A percentile compares a stretch with the other conserved stretches of the same genome.
phyloP scores from a whole-genome alignment of 2,113 vertebrate genomes.

The Myotis davidii region DNA sequence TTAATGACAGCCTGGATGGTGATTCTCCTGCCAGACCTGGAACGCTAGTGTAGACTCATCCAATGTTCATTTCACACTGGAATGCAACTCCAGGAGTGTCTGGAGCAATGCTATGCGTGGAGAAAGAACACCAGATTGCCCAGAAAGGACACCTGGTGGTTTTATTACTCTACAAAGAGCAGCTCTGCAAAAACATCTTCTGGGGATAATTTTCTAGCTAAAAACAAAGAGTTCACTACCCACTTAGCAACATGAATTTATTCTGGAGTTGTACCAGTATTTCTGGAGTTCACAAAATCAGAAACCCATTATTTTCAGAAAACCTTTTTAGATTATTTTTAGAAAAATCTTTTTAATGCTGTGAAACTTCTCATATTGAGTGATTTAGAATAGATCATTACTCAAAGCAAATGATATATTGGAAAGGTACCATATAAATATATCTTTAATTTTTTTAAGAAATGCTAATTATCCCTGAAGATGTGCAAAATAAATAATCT shows the following conservation, averaged over 20 bases:
- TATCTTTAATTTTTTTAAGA: neutral
- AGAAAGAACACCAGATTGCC: neutral
- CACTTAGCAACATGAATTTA: neutral
- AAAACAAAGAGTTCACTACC: neutral
- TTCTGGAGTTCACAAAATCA: neutral
- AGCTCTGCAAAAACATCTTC: neutral
- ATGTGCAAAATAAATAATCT: neutral
- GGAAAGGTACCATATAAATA: neutral
- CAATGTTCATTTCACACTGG: neutral
- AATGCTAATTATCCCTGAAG: neutral
- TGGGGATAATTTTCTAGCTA: neutral
- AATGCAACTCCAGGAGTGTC: neutral
- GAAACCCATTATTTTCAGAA: neutral
- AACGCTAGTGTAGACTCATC: neutral
- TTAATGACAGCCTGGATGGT: constrained; percentile 27
- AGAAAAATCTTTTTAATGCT: neutral
- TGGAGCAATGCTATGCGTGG: neutral
- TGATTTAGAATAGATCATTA: neutral
- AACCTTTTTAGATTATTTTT: neutral
- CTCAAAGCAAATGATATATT: neutral
- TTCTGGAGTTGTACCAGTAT: neutral
- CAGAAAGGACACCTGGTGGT: neutral
- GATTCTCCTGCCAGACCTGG: neutral
- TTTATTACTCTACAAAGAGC: neutral
- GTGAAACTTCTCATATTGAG: neutral